Evolutionary conservation across 1,140 invertebrate genomes (phyloP).

Genomic region (Panagrolaimus sp.): DNA sequence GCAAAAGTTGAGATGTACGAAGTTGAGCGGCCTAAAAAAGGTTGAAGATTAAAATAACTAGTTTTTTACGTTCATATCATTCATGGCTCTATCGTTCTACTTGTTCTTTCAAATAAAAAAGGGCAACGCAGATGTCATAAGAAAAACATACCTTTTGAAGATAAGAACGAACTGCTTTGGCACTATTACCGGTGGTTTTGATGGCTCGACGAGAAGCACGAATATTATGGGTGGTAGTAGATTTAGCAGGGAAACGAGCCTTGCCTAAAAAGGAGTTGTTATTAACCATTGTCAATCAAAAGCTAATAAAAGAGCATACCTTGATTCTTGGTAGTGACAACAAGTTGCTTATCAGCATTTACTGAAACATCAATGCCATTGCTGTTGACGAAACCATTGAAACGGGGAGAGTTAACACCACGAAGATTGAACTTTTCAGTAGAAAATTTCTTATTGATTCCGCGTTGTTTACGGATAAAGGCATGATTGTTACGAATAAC

Average conservation of each 20-base stretch:
- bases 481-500: conserved; percentile 38
- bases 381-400: conserved; percentile 39
- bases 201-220: neutral
- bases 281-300: neutral
- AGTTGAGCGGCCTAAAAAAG: conserved; percentile 7
- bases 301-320: neutral
- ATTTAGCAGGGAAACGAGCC: neutral
- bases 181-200: neutral
- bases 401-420: conserved; percentile 30
- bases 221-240: neutral
- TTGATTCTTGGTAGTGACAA: neutral
- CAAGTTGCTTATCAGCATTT: conserved; percentile 5
- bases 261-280: neutral
- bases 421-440: conserved; percentile 37
- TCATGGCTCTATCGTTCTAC: too few relatives aligned
- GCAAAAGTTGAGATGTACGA: neutral
- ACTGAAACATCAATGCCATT: conserved; percentile 37
- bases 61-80: too few relatives aligned
- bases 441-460: conserved; percentile 38
- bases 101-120: too few relatives aligned
- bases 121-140: too few relatives aligned
- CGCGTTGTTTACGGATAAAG: conserved; percentile 37
- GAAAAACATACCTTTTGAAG: conserved; percentile 3
- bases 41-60: neutral
- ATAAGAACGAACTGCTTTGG: neutral